Evolutionary conservation across 2,888 invertebrate genomes (phyloP), one percentile per base, ranked within the genome.

Genomic region (Ptychoptera albimana): DNA sequence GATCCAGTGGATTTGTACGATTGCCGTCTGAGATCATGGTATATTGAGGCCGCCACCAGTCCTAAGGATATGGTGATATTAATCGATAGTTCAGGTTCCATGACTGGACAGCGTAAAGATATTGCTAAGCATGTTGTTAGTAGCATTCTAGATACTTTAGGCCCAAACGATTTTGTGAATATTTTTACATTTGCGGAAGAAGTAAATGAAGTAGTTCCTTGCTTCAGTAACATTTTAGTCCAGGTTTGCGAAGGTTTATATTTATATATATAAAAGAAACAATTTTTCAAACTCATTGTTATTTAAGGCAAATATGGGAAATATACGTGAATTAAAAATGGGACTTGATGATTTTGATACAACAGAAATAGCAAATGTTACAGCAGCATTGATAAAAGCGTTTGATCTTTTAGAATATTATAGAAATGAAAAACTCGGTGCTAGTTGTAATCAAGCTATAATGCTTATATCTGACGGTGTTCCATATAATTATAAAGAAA

Each of bases 391-490:
- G 43, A 82, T 78, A 11, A 78, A 77, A 53, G 96, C 96, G 1
- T 98, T 97, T 66, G 82, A 87, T 55, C 72, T 94, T 37, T 73
- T 97, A 47, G 74, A 77, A 63, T 68, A 70, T 39, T 76, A 75
- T 55, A 72, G 78, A 51, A 67, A 68, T 23, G 73, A 72, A 50
- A 69, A 70, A 40, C 73, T 75, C 38, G 83, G 82, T 37, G 80
- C 83, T 37, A 71, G 74, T 52, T 86, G 86, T 61, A 91, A 89
- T 67, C 84, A 94, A 70, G 96, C 94, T 30, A 96, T 98, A 57
- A 96, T 98, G 96, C 69, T 98, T 53, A 81, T 98, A 53, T 96
- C 97, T n/a, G 98, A 98, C 64, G 97, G 97, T 16, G 92, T 96
- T 12, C 93, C 96, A 38, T 87, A 91, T 58, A 88, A 84, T 59